A percentile compares a stretch with the other conserved stretches of the same genome.
Conservation (phyloP, 2,113 vertebrate species). For the Cyprinodon brontotheroides region DNA sequence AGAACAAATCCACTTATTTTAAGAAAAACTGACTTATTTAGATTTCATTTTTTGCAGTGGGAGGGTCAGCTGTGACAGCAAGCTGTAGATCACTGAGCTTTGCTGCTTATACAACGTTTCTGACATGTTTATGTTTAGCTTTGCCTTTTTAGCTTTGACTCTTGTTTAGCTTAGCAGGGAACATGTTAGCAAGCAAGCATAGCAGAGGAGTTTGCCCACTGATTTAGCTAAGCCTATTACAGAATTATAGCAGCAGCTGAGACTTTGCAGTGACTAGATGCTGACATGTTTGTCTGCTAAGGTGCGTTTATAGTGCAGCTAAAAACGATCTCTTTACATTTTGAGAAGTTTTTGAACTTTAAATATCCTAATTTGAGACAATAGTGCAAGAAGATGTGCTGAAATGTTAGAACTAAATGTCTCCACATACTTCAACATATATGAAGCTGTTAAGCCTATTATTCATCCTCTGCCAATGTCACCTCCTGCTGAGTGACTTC, state of each 20-base stretch:
- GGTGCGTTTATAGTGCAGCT: background rate
- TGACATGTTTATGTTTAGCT: conserved; percentile 6
- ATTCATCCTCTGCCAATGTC: conserved; percentile 4
- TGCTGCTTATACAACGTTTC: conserved; percentile 3
- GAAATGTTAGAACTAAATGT: background rate
- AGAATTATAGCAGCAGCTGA: background rate
- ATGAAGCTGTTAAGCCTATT: conserved; percentile 7
- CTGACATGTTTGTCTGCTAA: background rate
- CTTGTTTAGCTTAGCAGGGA: background rate
- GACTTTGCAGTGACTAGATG: background rate
- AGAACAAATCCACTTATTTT: too few relatives aligned
- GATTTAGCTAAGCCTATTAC: conserved; percentile 5
- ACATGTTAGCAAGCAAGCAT: conserved; percentile 10
- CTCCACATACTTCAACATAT: background rate
- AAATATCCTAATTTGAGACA: background rate
- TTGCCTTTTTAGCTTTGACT: background rate
- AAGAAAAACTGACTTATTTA: too few relatives aligned
- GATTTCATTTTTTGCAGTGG: background rate
- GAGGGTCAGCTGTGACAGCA: conserved; percentile 15
- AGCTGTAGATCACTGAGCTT: background rate
- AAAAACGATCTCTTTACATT: background rate
- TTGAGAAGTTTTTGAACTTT: background rate
- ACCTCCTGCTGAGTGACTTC: background rate
- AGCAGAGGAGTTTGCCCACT: conserved; percentile 13
- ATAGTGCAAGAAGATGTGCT: background rate